Conservation (phyloP, 2,113 vertebrate species). For the Siphamia tubifer region DNA sequence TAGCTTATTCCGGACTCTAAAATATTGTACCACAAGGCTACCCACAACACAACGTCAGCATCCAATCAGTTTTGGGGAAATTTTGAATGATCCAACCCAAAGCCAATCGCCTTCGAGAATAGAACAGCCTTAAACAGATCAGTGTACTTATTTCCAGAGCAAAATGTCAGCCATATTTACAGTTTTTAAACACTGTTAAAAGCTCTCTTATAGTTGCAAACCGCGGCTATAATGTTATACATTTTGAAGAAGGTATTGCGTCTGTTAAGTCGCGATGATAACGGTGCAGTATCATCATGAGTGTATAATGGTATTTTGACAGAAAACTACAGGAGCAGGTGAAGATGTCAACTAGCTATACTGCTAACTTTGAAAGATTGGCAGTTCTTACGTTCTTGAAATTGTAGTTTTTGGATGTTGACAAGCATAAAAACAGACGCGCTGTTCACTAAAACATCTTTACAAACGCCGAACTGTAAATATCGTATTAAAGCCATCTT, state of each 20-base stretch:
- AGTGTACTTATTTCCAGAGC: conserved; percentile 69
- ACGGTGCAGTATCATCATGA: background rate
- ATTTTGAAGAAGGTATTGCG: background rate
- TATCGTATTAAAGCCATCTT: conserved; percentile 9
- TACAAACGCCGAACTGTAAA: background rate
- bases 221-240: background rate
- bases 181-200: conserved; percentile 63
- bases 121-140: conserved; percentile 32
- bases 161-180: conserved; percentile 85
- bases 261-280: background rate
- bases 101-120: conserved; percentile 59
- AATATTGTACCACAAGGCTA: conserved; percentile 27
- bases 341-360: conserved; percentile 24
- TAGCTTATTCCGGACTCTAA: conserved; percentile 45
- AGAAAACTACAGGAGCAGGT: conserved; percentile 2
- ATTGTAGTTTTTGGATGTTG: conserved; percentile 12
- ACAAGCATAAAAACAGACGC: conserved; percentile 3
- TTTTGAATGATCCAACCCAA: conserved; percentile 24
- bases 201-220: background rate
- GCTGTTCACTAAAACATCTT: background rate
- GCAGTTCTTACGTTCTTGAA: conserved; percentile 9
- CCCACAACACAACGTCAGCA: conserved; percentile 9
- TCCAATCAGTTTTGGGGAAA: conserved; percentile 62
- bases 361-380: conserved; percentile 57
- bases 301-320: background rate